Evolutionary conservation across 92 coral and sea anemone genomes (phyloP), one percentile per base, ranked within the genome.

Genomic region (Chrysogorgia sp.): DNA sequence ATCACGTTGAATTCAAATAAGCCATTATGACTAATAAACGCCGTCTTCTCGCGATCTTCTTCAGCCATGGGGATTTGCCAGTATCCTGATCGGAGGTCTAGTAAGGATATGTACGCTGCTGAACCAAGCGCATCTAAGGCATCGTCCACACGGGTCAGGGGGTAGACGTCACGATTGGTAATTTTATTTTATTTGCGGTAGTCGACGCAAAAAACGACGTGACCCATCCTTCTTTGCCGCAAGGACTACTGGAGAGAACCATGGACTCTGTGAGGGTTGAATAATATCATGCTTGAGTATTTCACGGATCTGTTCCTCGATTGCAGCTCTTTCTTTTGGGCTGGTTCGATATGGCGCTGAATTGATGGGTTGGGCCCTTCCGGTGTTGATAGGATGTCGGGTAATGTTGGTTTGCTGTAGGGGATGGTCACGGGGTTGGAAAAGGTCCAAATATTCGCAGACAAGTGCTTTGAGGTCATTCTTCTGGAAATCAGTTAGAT

Each of bases 341-440:
- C 80, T 67, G 63, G 71, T 67, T 21, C 89, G 76, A 45, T 85
- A 85, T 5, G 82, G 85, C 1, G 82, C 71, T 55, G 67, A 80
- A 63, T 80, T 71, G 56, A 58, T 53, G 34, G 85, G 85, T 33
- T 81, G n/a, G 35, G 77, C 89, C 37, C 74, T 74, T 49, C 82
- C 89, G 35, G 77, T 71, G 57, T 72, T 58, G 24, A 74, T 57
- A 32, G 25, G 74, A 13, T 80, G 83, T 25, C 20, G 45, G 15
- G 14, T 43, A 13, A 20, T n/a, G 21, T 63, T 25, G 2, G 70
- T 63, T 3, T 63, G 70, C 32, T 30, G 2, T 0, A 63, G 45
- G n/a, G 43, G 43, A 13, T 1, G 47, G 25, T 10, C 32, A 9
- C 41, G 22, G 1, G 2, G 41, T 63, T 63, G 48, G 47, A 63